phyloP scores from a whole-genome alignment of 2,888 invertebrate genomes.

The Apeira syringaria region DNA sequence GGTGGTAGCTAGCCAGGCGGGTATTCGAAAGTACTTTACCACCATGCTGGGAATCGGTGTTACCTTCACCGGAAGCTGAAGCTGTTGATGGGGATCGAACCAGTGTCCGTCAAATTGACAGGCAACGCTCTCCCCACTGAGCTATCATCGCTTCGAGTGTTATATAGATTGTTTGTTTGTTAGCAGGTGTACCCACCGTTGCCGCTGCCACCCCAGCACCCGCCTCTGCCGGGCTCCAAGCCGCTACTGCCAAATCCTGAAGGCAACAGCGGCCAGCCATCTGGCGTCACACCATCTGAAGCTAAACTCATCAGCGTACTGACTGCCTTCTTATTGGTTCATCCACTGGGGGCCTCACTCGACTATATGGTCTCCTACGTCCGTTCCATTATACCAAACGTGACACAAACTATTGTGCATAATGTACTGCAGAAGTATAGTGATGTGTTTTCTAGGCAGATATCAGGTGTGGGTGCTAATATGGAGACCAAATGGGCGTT shows the following conservation, averaged over 20 bases:
- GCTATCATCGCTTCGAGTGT: neutral
- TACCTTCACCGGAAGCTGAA: too few relatives aligned
- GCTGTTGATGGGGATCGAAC: too few relatives aligned
- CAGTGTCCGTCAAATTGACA: too few relatives aligned
- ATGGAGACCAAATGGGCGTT: slow-evolving; percentile 60
- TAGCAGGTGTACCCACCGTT: slow-evolving; percentile 39
- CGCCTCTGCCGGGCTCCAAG: slow-evolving; percentile 20
- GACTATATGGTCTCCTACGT: slow-evolving; percentile 65
- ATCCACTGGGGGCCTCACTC: slow-evolving; percentile 60
- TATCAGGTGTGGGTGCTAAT: slow-evolving; percentile 43
- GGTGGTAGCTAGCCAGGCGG: too few relatives aligned
- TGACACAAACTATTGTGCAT: slow-evolving; percentile 47
- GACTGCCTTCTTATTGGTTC: slow-evolving; percentile 66
- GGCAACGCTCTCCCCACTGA: neutral
- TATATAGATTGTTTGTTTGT: neutral
- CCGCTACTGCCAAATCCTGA: slow-evolving; percentile 33
- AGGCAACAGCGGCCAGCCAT: slow-evolving; percentile 16
- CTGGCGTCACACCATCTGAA: slow-evolving; percentile 39
- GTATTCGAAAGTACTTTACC: too few relatives aligned
- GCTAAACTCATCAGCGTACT: slow-evolving; percentile 68
- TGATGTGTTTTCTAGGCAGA: slow-evolving; percentile 54
- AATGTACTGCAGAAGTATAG: slow-evolving; percentile 51
- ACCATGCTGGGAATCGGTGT: neutral
- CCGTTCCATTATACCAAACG: slow-evolving; percentile 51
- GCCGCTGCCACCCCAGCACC: slow-evolving; percentile 34